A percentile compares a stretch with the other conserved stretches of the same genome.
Conservation (phyloP, 2,113 vertebrate species). For the Lethenteron reissneri region DNA sequence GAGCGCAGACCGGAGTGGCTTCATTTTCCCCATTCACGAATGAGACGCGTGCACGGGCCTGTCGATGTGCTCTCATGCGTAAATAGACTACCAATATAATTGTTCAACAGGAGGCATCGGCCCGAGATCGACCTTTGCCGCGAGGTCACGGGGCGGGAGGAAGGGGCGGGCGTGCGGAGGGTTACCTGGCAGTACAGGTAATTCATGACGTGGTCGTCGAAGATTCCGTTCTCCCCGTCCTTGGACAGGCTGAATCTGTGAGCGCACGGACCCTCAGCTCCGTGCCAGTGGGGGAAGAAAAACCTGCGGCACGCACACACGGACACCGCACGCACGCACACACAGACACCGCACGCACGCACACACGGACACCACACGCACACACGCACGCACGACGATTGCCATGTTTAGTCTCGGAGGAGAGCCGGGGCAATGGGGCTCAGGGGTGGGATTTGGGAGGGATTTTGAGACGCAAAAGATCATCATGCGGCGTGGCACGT, state of each 20-base stretch:
- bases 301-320: slow-evolving; percentile 26
- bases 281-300: slow-evolving; percentile 92
- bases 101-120: background rate
- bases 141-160: background rate
- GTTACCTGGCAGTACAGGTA: slow-evolving; percentile 1
- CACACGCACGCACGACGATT: background rate
- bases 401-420: background rate
- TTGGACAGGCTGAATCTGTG: background rate
- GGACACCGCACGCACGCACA: background rate
- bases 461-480: too few relatives aligned
- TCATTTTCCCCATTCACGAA: too few relatives aligned
- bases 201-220: background rate
- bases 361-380: slow-evolving; percentile 1
- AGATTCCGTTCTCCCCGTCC: background rate
- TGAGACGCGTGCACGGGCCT: too few relatives aligned
- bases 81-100: too few relatives aligned
- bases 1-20: too few relatives aligned
- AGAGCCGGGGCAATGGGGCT: background rate
- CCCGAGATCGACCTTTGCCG: background rate
- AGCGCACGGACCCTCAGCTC: slow-evolving; percentile 38
- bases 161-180: background rate
- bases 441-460: too few relatives aligned
- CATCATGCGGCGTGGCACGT: too few relatives aligned
- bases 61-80: too few relatives aligned
- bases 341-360: too few relatives aligned